Percentiles rank a stretch among this genome's conserved stretches.
phyloP scores from a whole-genome alignment of 2,797 vertebrate species.

The Rachycentron canadum region DNA sequence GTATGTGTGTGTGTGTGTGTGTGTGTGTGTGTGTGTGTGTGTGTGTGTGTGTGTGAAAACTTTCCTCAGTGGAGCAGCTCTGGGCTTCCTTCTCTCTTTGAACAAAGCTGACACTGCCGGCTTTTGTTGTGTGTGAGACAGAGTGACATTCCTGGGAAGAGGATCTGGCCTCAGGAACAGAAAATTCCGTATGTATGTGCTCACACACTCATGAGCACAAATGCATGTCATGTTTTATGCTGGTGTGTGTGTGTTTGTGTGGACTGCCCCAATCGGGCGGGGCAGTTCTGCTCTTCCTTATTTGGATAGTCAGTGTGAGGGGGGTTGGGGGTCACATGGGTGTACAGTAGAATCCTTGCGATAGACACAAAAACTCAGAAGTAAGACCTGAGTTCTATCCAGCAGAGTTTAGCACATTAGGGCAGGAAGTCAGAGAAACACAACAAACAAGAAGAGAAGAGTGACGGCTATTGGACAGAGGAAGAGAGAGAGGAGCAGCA shows the following conservation, averaged over 20 bases:
- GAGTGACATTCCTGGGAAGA: constrained; percentile 42
- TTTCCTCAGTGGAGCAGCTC: constrained; percentile 26
- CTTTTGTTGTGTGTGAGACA: constrained; percentile 46
- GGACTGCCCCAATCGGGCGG: constrained; percentile 78
- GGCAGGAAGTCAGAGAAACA: background rate
- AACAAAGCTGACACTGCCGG: constrained; percentile 46
- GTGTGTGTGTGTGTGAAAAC: constrained; percentile 24
- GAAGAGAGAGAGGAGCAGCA: constrained; percentile 18
- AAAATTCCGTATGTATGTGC: constrained; percentile 20
- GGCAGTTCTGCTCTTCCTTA: constrained; percentile 78
- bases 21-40: background rate
- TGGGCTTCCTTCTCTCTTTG: constrained; percentile 52
- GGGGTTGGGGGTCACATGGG: constrained; percentile 79
- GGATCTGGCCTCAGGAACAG: constrained; percentile 30
- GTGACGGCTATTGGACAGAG: constrained; percentile 45
- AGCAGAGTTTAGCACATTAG: constrained; percentile 31
- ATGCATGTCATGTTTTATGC: constrained; percentile 66
- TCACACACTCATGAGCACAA: constrained; percentile 46
- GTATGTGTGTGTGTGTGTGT: constrained; percentile 30
- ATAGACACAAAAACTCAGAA: constrained; percentile 77
- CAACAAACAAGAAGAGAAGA: constrained; percentile 12
- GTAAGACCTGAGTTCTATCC: constrained; percentile 58
- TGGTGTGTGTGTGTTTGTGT: constrained; percentile 54
- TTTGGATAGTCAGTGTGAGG: constrained; percentile 73
- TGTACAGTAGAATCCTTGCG: constrained; percentile 71